phyloP scores from a whole-genome alignment of 2,888 invertebrate species.

The Stenurella melanura region DNA sequence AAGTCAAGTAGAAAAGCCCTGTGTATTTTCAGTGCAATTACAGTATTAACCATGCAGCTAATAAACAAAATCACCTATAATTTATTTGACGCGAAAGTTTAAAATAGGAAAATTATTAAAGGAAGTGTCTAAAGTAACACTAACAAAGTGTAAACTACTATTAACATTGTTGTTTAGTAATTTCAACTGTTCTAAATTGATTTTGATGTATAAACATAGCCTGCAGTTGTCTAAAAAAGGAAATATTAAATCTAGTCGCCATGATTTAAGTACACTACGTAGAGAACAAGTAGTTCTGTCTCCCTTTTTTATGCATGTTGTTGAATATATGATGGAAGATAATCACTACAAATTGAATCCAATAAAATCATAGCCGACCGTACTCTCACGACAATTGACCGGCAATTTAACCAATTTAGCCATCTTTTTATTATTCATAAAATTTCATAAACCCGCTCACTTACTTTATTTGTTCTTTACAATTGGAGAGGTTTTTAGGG shows the following conservation, averaged over 20 bases:
- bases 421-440: conserved; percentile 74
- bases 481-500: conserved; percentile 46
- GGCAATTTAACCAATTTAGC: conserved; percentile 73
- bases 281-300: conserved; percentile 54
- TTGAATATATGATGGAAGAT: conserved; percentile 61
- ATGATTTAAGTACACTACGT: conserved; percentile 57
- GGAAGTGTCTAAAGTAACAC: conserved; percentile 46
- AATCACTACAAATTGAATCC: conserved; percentile 72
- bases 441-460: conserved; percentile 69
- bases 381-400: conserved; percentile 73
- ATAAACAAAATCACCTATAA: neutral
- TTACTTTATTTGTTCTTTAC: conserved; percentile 53
- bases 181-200: conserved; percentile 58
- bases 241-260: conserved; percentile 63
- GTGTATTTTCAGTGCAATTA: too few species aligned
- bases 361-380: conserved; percentile 68
- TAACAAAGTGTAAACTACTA: conserved; percentile 53
- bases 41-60: neutral
- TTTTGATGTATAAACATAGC: conserved; percentile 59
- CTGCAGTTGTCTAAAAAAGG: conserved; percentile 62
- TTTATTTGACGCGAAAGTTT: conserved; percentile 37
- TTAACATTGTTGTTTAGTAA: conserved; percentile 56
- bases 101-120: conserved; percentile 27
- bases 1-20: too few species aligned
- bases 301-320: conserved; percentile 62